Evolutionary conservation across 1,140 invertebrate genomes (phyloP), one percentile per base, ranked within the genome.

Genomic region (Cataglyphis hispanica): DNA sequence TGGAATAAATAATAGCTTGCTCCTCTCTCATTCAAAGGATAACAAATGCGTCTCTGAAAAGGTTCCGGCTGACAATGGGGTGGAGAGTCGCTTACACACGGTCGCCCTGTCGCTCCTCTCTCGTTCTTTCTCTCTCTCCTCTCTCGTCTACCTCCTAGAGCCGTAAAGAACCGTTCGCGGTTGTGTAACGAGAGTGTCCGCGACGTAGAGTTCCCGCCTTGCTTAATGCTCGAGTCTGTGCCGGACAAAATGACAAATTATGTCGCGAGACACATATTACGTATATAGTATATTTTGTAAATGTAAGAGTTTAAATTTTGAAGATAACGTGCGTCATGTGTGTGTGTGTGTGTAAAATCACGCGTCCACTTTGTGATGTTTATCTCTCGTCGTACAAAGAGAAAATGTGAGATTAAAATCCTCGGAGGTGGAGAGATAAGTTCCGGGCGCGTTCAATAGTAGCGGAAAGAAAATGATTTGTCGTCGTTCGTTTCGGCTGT

Each of bases 1-100:
- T 93, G 93, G 93, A 94, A 94, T 94, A 95, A 95, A 94, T 94
- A 95, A 95, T 94, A 94, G 94, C 92, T 89, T 91, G 91, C 93
- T 93, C 90, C 92, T 50, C 46, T 50, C 46, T 94, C 93, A 95
- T 94, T 94, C 93, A 95, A 95, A 95, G 93, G 94, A 94, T 94
- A 94, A 94, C 93, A 94, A 94, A 94, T 94, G 93, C 93, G 92
- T 92, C 93, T 93, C 92, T 94, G 93, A 93, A 94, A 93, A 92
- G 92, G 92, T 91, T 92, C 87, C 74, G 90, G 81, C 93, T 93
- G 92, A 93, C 93, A 94, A 93, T 93, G 87, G 92, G 91, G 91
- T 92, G 92, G 92, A 94, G 90, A 94, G 89, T 94, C 93, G 93
- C 93, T 93, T 93, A 93, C 92, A 93, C 90, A 85, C 89, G 84